Base-by-base conservation (phyloP, 92 coral and sea anemone species). In the Epizoanthus rinbou region DNA sequence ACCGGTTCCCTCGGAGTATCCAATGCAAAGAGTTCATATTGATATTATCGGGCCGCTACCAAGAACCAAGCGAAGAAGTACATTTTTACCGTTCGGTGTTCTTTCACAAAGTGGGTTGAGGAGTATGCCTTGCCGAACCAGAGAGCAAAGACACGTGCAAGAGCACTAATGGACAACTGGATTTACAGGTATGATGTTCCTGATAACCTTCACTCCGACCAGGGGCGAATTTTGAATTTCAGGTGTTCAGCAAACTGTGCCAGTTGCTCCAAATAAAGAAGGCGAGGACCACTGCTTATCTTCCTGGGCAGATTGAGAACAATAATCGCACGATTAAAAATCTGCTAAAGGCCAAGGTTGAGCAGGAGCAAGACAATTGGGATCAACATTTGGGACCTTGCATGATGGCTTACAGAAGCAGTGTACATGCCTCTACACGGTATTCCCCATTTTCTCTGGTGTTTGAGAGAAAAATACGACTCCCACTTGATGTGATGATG, bases 1-100 rank as follows among this genome's bases (percentile, higher is more conserved):
- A 18, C 67, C 85, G 4, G 75, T 88, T 24, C 79, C 91, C 28
- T 85, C 88, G 24, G 76, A 65, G 18, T 53, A 79, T 31, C 90
- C 92, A 3, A 62, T 86, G 83, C 87, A 91, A 53, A 37, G 92
- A 5, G 57, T 84, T 33, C 95, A 91, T 50, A 86, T 83, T 24
- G 89, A 91, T 71, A 86, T 89, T 0, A 69, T 84, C 57, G 91
- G 87, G 5, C 90, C 89, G 4, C 19, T 88, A 21, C 94, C 88
- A 0, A 47, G 73, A 50, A 24, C 92, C 7, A 73, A 41, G 76
- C 59, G 57, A 11, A 45, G 90, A 88, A 13, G 60, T 84, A 80
- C 81, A 84, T 87, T 9, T 17, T 90, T 18, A 84, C 91, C 3
- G 78, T 67, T 10, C 85, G 72, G 41, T 82, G 89, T 62, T 19